phyloP scores from a whole-genome alignment of 2,113 vertebrate genomes.

The Phasianus colchicus region DNA sequence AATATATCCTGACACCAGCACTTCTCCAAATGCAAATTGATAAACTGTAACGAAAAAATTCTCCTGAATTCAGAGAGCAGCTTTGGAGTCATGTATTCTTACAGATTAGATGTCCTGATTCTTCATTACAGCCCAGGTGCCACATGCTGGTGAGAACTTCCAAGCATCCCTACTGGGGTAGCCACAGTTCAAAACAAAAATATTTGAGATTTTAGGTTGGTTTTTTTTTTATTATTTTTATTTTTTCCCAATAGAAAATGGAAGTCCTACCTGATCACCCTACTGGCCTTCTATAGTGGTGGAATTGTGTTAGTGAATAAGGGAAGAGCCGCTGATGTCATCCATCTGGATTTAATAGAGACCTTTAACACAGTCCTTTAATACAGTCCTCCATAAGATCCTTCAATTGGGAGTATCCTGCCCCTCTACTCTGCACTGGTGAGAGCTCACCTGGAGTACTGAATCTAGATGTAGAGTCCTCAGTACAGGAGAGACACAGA shows the following conservation, averaged over 20 bases:
- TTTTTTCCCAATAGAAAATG: neutral
- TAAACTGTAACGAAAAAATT: neutral
- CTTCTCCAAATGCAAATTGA: neutral
- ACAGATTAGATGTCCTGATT: neutral
- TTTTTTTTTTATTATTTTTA: neutral
- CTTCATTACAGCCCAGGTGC: neutral
- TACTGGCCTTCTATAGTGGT: no score
- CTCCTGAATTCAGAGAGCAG: neutral
- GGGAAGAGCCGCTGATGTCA: no score
- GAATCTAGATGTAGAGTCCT: no score
- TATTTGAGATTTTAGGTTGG: neutral
- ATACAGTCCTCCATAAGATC: no score
- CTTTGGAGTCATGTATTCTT: neutral
- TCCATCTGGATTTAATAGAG: no score
- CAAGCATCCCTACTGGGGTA: neutral
- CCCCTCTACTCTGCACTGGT: no score
- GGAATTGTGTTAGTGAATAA: no score
- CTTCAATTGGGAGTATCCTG: no score
- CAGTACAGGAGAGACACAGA: no score
- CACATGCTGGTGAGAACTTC: neutral
- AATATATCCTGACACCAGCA: neutral
- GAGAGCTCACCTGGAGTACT: no score
- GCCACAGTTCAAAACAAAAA: neutral
- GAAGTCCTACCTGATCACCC: no score
- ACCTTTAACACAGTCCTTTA: no score